Percentiles rank a stretch among this genome's conserved stretches.
phyloP scores from a whole-genome alignment of 2,113 vertebrate genomes.

The Redunca redunca region DNA sequence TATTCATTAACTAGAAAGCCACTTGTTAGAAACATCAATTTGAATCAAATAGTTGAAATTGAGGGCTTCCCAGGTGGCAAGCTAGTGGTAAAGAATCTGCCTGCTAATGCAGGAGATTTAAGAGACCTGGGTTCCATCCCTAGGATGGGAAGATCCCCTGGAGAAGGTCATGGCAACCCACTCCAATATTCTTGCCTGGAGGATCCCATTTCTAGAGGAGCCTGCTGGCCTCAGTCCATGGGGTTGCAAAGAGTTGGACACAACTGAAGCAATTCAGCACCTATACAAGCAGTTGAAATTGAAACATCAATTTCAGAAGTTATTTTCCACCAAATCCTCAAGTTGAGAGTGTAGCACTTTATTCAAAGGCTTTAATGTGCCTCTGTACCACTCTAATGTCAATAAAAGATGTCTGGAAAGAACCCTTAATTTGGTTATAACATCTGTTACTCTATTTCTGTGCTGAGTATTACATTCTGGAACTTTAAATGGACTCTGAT shows the following conservation, averaged over 20 bases:
- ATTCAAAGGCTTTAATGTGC: background rate
- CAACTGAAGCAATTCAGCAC: background rate
- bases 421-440: background rate
- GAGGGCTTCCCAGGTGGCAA: background rate
- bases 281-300: background rate
- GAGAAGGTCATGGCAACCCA: background rate
- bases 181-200: background rate
- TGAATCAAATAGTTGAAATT: background rate
- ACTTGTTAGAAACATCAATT: background rate
- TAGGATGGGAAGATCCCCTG: background rate
- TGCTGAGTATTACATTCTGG: background rate
- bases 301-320: background rate
- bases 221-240: background rate
- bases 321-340: background rate
- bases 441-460: conserved; percentile 64
- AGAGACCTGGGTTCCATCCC: background rate
- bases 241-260: background rate
- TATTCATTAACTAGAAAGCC: background rate
- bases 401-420: background rate
- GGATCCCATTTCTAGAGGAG: background rate
- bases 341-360: background rate
- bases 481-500: conserved; percentile 50
- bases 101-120: background rate
- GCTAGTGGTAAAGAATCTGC: background rate
- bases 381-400: background rate